Percentiles rank a stretch among this genome's conserved stretches.
Evolutionary conservation across 2,797 vertebrate genomes (phyloP).

Genomic region (Tadarida brasiliensis): DNA sequence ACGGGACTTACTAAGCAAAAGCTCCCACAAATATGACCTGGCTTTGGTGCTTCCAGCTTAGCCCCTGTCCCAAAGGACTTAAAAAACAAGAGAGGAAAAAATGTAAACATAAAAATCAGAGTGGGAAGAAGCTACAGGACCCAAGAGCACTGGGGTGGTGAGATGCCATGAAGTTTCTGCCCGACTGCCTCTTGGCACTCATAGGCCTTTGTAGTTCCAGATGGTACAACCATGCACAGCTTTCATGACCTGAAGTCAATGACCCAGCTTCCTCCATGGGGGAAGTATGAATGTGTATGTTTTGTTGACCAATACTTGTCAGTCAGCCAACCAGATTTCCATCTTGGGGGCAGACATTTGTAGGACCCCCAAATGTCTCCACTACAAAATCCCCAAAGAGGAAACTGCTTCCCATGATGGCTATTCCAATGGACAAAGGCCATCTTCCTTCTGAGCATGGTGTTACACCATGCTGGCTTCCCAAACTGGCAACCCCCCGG

Average conservation of each 20-base stretch:
- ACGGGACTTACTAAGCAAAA: background rate
- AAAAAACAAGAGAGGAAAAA: slow-evolving; percentile 34
- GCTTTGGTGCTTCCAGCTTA: background rate
- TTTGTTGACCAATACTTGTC: background rate
- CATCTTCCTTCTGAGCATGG: background rate
- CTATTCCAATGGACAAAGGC: background rate
- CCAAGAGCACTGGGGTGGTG: background rate
- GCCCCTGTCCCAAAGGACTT: background rate
- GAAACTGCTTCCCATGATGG: background rate
- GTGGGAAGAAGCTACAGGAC: background rate
- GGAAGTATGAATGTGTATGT: background rate
- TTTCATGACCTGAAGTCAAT: background rate
- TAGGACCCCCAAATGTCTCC: background rate
- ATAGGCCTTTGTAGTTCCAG: background rate
- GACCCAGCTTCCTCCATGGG: background rate
- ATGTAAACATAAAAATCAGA: slow-evolving; percentile 24
- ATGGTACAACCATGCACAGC: background rate
- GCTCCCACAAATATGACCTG: background rate
- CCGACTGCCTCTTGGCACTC: background rate
- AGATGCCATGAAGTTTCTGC: background rate
- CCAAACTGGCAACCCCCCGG: background rate
- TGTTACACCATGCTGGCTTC: background rate
- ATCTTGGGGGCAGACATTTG: background rate
- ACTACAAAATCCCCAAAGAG: background rate
- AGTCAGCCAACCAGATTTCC: background rate